These are phyloP conservation scores for Philhelius pedissequus DNA, from an alignment of 2,888 invertebrate species.

Conservation along the genomic window DNA sequence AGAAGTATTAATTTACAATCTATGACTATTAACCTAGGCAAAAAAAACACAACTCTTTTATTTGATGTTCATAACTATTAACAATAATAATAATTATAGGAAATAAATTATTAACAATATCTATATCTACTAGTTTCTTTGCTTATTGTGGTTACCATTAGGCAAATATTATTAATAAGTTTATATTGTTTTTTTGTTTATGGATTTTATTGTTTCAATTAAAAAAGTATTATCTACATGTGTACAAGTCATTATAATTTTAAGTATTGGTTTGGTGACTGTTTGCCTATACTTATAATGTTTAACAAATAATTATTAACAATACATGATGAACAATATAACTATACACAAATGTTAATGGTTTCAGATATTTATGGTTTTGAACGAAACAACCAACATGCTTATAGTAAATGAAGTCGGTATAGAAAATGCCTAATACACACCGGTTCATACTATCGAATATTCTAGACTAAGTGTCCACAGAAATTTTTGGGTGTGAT, in stretches of 20 bases:
- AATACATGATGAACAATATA: no score
- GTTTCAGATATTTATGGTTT: no score
- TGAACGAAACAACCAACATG: no score
- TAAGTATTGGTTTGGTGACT: background rate
- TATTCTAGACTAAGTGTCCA: no score
- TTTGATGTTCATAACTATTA: background rate
- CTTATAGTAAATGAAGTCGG: no score
- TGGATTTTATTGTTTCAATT: background rate
- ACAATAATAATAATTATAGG: background rate
- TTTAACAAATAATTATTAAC: no score
- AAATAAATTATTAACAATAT: background rate
- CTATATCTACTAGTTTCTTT: background rate
- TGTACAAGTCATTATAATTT: no score
- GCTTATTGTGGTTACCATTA: background rate
- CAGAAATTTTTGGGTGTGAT: no score
- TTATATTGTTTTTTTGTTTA: background rate
- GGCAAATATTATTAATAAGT: background rate
- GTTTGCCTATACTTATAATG: background rate
- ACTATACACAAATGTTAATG: no score
- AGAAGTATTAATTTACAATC: background rate
- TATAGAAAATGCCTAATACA: no score
- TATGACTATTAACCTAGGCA: background rate
- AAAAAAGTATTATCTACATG: background rate
- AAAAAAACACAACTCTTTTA: background rate
- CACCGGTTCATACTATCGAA: no score